phyloP scores from a whole-genome alignment of 2,797 vertebrate genomes.

The Taenioides sp. region DNA sequence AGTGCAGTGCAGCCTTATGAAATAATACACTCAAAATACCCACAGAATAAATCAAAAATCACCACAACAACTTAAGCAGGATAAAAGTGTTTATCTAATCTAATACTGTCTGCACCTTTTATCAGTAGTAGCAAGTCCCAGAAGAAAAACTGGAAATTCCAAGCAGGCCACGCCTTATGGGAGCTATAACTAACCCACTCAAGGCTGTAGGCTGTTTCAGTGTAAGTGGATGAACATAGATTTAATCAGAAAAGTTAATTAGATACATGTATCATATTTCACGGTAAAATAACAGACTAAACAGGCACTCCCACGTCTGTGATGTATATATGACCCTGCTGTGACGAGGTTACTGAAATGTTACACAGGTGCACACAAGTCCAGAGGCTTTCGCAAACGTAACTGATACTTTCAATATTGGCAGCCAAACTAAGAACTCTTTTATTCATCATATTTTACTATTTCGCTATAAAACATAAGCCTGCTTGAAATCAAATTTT shows the following conservation, averaged over 20 bases:
- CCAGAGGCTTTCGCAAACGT: not conserved
- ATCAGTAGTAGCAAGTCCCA: not conserved
- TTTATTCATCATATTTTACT: not conserved
- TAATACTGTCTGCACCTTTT: not conserved
- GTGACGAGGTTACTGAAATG: constrained; percentile 1
- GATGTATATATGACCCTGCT: not conserved
- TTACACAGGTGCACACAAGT: not conserved
- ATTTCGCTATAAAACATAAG: not conserved
- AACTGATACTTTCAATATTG: not conserved
- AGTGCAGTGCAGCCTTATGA: not conserved
- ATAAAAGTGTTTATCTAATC: not conserved
- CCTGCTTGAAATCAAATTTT: not conserved
- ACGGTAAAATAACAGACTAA: constrained; percentile 1
- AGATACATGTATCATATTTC: constrained; percentile 8
- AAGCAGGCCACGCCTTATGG: not conserved
- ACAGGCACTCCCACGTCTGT: constrained; percentile 4
- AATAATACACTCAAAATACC: not conserved
- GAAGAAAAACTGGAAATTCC: not conserved
- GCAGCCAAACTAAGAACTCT: not conserved
- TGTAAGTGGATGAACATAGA: constrained; percentile 2
- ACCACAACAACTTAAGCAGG: not conserved
- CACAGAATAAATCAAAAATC: not conserved
- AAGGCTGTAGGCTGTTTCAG: not conserved
- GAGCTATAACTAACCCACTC: not conserved
- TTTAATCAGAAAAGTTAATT: constrained; percentile 3